These are phyloP conservation scores for Macrophya annulata DNA, from an alignment of 2,888 invertebrate species.

Conservation along the genomic window DNA sequence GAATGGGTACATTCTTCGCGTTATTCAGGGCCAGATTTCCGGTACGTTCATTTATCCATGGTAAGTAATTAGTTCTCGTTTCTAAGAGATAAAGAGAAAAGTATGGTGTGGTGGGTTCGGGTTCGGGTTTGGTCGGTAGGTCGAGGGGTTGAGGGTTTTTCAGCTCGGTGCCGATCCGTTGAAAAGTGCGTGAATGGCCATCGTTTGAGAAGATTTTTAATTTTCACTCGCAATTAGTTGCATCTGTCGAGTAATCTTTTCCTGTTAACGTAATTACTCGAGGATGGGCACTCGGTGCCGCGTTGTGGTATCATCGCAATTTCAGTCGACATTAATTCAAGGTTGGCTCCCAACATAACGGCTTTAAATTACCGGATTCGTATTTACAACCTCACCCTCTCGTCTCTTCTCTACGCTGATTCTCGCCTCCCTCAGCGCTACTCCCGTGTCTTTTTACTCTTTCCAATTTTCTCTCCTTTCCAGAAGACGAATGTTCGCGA, in stretches of 20 bases:
- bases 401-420: background rate
- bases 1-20: constrained; percentile 43
- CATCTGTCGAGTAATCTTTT: constrained; percentile 41
- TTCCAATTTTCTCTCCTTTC: constrained; percentile 40
- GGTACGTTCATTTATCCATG: constrained; percentile 14
- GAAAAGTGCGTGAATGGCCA: constrained; percentile 18
- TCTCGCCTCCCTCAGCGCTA: background rate
- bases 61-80: constrained; percentile 41
- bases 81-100: background rate
- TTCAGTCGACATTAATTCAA: constrained; percentile 44
- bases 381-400: constrained; percentile 30
- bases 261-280: constrained; percentile 37
- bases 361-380: constrained; percentile 36
- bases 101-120: too few relatives aligned
- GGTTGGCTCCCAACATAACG: constrained; percentile 22
- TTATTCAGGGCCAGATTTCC: constrained; percentile 42
- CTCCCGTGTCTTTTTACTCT: constrained; percentile 16
- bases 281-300: background rate
- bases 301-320: constrained; percentile 39
- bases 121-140: background rate
- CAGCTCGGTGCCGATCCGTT: background rate
- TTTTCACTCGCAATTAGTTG: constrained; percentile 45
- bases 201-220: constrained; percentile 42
- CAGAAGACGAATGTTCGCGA: constrained; percentile 32
- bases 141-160: background rate